Evolutionary conservation across 2,888 invertebrate genomes (phyloP).

Genomic region (Aleiodes testaceus): DNA sequence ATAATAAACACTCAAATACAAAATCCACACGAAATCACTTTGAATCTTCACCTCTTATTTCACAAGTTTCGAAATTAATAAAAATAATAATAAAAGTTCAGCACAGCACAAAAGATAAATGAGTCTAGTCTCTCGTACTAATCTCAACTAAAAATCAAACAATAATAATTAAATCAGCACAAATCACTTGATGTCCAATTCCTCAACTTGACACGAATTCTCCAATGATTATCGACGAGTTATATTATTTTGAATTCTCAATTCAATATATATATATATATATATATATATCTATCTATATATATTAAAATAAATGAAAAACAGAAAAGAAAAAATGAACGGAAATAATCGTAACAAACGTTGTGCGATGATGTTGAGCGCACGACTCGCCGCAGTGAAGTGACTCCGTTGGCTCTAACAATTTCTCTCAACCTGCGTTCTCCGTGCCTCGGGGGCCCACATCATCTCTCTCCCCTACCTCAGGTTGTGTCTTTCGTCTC

Average conservation of each 20-base stretch:
- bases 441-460: constrained; percentile 50
- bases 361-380: constrained; percentile 44
- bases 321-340: neutral
- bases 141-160: too few relatives aligned
- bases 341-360: neutral
- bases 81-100: too few relatives aligned
- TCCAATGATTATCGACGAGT: neutral
- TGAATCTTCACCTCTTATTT: too few relatives aligned
- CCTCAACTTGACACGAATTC: too few relatives aligned
- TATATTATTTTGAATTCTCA: neutral
- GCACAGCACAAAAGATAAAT: too few relatives aligned
- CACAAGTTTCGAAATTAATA: too few relatives aligned
- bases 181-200: too few relatives aligned
- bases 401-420: constrained; percentile 61
- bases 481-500: constrained; percentile 41
- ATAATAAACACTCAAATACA: neutral
- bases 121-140: too few relatives aligned
- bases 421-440: constrained; percentile 62
- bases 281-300: neutral
- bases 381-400: constrained; percentile 60
- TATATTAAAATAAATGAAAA: neutral
- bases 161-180: too few relatives aligned
- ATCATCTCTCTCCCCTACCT: constrained; percentile 58
- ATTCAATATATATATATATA: neutral
- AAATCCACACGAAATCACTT: neutral